These are phyloP conservation scores for Acleris holmiana DNA, from an alignment of 2,888 invertebrate species.

Conservation along the genomic window DNA sequence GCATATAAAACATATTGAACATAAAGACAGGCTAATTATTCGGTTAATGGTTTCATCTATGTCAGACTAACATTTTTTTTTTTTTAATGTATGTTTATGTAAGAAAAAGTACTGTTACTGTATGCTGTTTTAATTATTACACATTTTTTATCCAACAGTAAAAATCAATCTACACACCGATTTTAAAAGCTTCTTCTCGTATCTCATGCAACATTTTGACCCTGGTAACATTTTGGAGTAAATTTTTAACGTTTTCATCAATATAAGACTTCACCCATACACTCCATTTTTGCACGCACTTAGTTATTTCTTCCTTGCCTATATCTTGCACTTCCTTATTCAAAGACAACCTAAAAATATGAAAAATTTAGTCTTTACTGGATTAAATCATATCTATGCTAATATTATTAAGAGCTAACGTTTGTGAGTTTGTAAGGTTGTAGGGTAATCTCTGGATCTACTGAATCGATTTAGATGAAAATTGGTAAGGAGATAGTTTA, in stretches of 20 bases:
- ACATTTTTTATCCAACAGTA: neutral
- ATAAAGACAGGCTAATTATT: no score
- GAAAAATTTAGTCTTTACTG: neutral
- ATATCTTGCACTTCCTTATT: slow-evolving; percentile 62
- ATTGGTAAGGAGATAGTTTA: no score
- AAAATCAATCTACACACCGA: slow-evolving; percentile 64
- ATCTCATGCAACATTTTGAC: slow-evolving; percentile 89
- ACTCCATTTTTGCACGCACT: slow-evolving; percentile 86
- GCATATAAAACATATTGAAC: neutral
- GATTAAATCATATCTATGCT: no score
- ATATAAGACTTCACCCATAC: slow-evolving; percentile 85
- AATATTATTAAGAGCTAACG: no score
- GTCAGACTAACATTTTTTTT: no score
- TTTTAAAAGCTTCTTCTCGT: slow-evolving; percentile 87
- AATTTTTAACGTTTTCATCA: slow-evolving; percentile 82
- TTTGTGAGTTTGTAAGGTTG: no score
- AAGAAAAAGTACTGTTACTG: no score
- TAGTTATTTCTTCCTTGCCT: slow-evolving; percentile 64
- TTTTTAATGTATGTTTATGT: no score
- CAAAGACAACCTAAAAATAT: slow-evolving; percentile 60
- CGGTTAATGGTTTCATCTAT: no score
- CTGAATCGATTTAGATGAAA: no score
- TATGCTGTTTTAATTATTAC: no score
- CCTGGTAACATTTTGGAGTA: slow-evolving; percentile 87
- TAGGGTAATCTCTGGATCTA: no score